Conservation (phyloP, 2,797 vertebrate species). For the Botia almorhae region DNA sequence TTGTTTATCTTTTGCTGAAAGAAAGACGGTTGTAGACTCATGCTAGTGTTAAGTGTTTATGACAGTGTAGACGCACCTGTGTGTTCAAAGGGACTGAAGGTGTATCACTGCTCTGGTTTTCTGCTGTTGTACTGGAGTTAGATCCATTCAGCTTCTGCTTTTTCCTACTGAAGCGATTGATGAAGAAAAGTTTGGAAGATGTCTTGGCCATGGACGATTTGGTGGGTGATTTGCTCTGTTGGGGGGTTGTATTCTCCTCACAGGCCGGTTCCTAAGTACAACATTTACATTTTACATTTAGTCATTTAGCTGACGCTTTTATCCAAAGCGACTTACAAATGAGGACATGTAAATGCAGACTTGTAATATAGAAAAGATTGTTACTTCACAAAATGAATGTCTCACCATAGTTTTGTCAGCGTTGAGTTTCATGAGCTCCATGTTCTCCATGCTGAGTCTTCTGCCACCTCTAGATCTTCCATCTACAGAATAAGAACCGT, state of each 20-base stretch:
- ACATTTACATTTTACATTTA: too few relatives aligned
- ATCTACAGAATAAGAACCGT: conserved; percentile 68
- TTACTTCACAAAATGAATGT: neutral
- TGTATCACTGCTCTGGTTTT: conserved; percentile 73
- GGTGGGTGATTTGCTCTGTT: conserved; percentile 82
- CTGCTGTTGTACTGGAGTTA: conserved; percentile 74
- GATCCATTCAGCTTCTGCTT: conserved; percentile 82
- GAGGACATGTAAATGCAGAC: neutral
- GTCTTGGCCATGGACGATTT: conserved; percentile 83
- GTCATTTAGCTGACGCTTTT: too few relatives aligned
- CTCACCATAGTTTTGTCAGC: conserved; percentile 79
- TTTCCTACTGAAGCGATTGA: conserved; percentile 89
- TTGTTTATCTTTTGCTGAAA: neutral
- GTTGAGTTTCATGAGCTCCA: conserved; percentile 82
- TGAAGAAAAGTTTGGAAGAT: conserved; percentile 91
- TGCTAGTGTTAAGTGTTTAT: neutral
- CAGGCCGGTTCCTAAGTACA: conserved; percentile 76
- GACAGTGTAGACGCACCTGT: conserved; percentile 14
- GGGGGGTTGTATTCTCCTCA: conserved; percentile 84
- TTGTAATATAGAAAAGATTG: neutral
- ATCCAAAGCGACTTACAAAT: too few relatives aligned
- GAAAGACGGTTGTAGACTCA: neutral
- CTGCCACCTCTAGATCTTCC: conserved; percentile 75
- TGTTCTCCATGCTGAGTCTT: conserved; percentile 85
- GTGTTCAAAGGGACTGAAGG: conserved; percentile 56